Base-by-base conservation (phyloP, 2,888 invertebrate genomes). In the Pocota personata region DNA sequence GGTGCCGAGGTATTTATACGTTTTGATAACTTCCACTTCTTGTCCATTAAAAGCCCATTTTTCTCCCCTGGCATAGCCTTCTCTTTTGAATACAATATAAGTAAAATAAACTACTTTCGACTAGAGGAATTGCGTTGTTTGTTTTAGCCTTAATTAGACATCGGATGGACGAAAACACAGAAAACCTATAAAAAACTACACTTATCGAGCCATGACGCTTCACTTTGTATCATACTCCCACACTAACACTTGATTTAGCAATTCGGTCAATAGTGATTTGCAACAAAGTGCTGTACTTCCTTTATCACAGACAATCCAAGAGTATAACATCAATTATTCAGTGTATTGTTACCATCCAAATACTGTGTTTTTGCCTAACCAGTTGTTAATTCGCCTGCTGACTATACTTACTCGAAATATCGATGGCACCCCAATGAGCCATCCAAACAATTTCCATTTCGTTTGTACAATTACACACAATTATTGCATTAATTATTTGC, bases 401-500 rank as follows among this genome's bases (percentile, higher is more conserved):
- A 21, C 10, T 21, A 21, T 32, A 43, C 16, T 1, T 16, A 30
- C 24, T 14, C 14, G 3, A 4, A 58, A 8, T 40, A 72, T 24
- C 46, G 10, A 57, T 48, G 32, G 57, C 57, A 57, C 32, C 55
- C 8, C 6, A 21, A 24, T 50, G 27, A 24, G 48, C 40, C 27
- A 19, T 40, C 19, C 12, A 16, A 64, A 75, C 21, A 19, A 46
- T 16, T 32, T 46, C 14, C 10, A 35, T 57, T 24, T 46, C 55
- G 24, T 57, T 55, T 46, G 16, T 19, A 24, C 40, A 52, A 64
- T 43, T 64, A 35, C 43, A 64, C 32, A 46, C 10, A 67, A 48
- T 76, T 48, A 76, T 52, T 76, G 60, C 35, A 57, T 27, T 60
- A 52, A 52, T 69, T 77, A 69, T 77, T 77, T 77, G 60, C 60